Evolutionary conservation across 2,797 vertebrate genomes (phyloP).

Genomic region (Labroides dimidiatus): DNA sequence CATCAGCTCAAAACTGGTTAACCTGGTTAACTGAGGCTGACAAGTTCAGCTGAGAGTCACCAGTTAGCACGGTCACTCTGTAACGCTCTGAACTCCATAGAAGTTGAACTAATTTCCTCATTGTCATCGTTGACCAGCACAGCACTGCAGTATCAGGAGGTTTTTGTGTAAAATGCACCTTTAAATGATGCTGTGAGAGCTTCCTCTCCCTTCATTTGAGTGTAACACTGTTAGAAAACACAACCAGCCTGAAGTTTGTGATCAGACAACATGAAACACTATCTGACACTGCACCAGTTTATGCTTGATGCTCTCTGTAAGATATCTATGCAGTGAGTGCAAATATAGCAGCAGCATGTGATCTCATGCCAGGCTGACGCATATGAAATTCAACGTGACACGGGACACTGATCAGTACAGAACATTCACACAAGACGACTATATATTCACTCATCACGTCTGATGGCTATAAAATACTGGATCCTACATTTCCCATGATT

Average conservation of each 20-base stretch:
- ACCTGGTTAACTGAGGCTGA: too few relatives aligned
- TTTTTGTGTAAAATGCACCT: too few relatives aligned
- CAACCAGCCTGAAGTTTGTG: conserved; percentile 3
- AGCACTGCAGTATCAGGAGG: too few relatives aligned
- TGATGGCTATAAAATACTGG: not conserved
- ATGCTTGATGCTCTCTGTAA: conserved; percentile 23
- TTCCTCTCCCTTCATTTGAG: too few relatives aligned
- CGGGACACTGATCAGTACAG: conserved; percentile 19
- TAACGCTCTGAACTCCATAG: too few relatives aligned
- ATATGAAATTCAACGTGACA: conserved; percentile 35
- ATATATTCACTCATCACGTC: conserved; percentile 5
- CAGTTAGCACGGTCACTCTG: too few relatives aligned
- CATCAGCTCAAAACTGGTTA: too few relatives aligned
- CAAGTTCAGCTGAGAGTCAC: too few relatives aligned
- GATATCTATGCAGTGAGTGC: conserved; percentile 25
- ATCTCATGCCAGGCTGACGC: conserved; percentile 27
- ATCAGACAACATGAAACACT: not conserved
- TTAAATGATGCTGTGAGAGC: too few relatives aligned
- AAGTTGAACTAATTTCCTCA: too few relatives aligned
- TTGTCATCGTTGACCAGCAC: too few relatives aligned
- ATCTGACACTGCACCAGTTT: conserved; percentile 8
- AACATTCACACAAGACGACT: not conserved
- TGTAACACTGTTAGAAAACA: too few relatives aligned
- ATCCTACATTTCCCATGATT: conserved; percentile 5
- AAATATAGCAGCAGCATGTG: conserved; percentile 62